Conservation (phyloP, 2,797 vertebrate species). For the Melanotaenia nigrans region DNA sequence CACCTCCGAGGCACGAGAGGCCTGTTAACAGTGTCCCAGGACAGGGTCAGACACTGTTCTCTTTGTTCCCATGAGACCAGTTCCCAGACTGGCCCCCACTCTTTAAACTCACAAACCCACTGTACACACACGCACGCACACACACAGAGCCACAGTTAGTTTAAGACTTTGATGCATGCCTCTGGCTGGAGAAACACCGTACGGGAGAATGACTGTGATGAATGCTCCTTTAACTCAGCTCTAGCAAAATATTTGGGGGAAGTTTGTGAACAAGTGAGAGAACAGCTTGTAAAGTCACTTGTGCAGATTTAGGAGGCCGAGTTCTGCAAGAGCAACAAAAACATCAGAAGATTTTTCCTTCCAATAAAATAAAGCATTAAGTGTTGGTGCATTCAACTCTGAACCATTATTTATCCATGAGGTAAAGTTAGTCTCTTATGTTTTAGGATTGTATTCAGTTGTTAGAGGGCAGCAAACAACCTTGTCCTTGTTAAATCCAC, state of each 20-base stretch:
- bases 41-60: slow-evolving; percentile 76
- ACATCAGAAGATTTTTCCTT: not conserved
- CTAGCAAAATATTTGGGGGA: slow-evolving; percentile 58
- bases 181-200: slow-evolving; percentile 63
- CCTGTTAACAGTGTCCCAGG: slow-evolving; percentile 70
- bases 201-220: slow-evolving; percentile 70
- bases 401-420: too few relatives aligned
- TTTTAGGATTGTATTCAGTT: too few relatives aligned
- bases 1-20: slow-evolving; percentile 65
- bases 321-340: slow-evolving; percentile 25
- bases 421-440: too few relatives aligned
- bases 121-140: slow-evolving; percentile 46
- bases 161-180: slow-evolving; percentile 71
- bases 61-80: slow-evolving; percentile 81
- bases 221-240: slow-evolving; percentile 66
- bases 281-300: slow-evolving; percentile 48
- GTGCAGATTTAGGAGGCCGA: slow-evolving; percentile 38
- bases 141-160: slow-evolving; percentile 67
- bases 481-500: too few relatives aligned
- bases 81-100: slow-evolving; percentile 79
- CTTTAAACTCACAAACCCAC: slow-evolving; percentile 75
- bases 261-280: slow-evolving; percentile 44
- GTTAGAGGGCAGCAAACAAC: too few relatives aligned
- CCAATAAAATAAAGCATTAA: not conserved
- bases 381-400: too few relatives aligned